phyloP scores from a whole-genome alignment of 2,797 vertebrate species.

The Emydoidea blandingii region DNA sequence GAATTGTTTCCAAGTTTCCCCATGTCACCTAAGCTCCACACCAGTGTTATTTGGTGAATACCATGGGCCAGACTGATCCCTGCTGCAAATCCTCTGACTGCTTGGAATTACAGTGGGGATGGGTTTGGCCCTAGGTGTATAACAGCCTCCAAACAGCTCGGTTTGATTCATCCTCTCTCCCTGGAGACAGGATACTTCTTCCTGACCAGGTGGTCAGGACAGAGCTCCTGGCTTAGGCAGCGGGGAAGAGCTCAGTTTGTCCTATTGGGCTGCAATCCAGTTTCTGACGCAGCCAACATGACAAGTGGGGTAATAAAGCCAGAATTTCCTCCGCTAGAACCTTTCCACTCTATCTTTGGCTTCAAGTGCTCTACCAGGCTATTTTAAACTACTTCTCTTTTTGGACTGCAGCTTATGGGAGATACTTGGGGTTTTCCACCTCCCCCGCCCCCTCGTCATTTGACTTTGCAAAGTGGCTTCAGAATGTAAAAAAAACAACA shows the following conservation, averaged over 20 bases:
- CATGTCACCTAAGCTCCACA: not conserved
- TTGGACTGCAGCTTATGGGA: not conserved
- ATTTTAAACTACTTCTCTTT: not conserved
- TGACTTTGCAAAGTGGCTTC: not conserved
- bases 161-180: constrained; percentile 10
- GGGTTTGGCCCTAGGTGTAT: not conserved
- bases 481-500: not conserved
- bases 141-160: not conserved
- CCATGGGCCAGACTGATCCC: fast-evolving
- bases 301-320: not conserved
- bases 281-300: not conserved
- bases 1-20: not conserved
- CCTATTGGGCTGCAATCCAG: not conserved
- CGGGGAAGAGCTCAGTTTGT: not conserved
- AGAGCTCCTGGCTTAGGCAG: not conserved
- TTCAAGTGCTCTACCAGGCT: not conserved
- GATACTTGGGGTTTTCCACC: not conserved
- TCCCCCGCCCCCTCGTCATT: not conserved
- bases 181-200: not conserved
- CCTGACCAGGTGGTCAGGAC: not conserved
- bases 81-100: not conserved
- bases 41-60: not conserved
- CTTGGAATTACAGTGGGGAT: not conserved
- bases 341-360: not conserved
- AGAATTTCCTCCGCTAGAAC: not conserved